Evolutionary conservation across 2,888 invertebrate species (phyloP).

Genomic region (Amblyteles armatorius): DNA sequence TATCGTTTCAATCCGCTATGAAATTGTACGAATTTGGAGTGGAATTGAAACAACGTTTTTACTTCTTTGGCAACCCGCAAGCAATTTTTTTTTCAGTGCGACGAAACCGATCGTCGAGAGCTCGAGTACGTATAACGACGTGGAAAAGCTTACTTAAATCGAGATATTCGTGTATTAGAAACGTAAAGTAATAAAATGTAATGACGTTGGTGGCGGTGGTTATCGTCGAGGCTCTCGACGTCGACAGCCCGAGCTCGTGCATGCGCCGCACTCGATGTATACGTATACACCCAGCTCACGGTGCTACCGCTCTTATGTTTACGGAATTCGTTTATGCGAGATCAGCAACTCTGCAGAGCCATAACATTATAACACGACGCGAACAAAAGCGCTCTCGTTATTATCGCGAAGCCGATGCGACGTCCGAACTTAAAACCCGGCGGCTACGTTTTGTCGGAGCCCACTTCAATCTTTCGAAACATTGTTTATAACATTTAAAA

Average conservation of each 20-base stretch:
- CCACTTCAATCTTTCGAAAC: neutral
- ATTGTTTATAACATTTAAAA: neutral
- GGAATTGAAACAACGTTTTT: too few relatives aligned
- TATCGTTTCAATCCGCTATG: too few relatives aligned
- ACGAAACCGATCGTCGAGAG: neutral
- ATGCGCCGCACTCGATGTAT: neutral
- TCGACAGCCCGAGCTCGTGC: constrained; percentile 14
- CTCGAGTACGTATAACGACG: neutral
- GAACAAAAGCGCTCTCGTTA: constrained; percentile 38
- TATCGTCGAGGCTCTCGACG: constrained; percentile 22
- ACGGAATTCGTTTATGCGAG: constrained; percentile 70
- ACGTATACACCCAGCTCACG: constrained; percentile 15
- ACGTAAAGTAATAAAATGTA: constrained; percentile 34
- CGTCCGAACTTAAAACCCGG: neutral
- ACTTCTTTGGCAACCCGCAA: too few relatives aligned
- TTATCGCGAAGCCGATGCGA: constrained; percentile 14
- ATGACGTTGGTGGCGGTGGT: constrained; percentile 11
- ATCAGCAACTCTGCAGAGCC: constrained; percentile 72
- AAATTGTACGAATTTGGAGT: too few relatives aligned
- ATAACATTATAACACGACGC: constrained; percentile 60
- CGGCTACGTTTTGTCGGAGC: neutral
- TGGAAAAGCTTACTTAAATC: constrained; percentile 7
- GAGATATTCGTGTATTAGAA: neutral
- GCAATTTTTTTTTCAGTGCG: too few relatives aligned
- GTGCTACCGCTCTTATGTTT: constrained; percentile 52